Evolutionary conservation across 2,797 vertebrate species (phyloP).

Genomic region (Rhadinocentrus ornatus): DNA sequence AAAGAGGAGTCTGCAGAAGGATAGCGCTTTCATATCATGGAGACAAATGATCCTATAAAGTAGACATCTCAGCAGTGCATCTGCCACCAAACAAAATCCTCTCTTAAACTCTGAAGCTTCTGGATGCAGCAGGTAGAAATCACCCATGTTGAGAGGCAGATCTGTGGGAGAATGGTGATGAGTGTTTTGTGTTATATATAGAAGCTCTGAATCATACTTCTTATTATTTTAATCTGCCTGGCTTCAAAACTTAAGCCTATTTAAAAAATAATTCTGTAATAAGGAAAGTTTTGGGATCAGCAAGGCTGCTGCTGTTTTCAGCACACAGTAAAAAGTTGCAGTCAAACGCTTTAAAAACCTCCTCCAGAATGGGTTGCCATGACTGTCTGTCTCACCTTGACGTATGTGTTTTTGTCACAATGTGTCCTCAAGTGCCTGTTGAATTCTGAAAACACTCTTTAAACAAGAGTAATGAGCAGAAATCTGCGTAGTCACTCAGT

Average conservation of each 20-base stretch:
- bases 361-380: not conserved
- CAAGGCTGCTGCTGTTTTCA: not conserved
- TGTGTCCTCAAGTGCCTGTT: not conserved
- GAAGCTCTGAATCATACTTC: conserved; percentile 13
- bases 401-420: not conserved
- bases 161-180: not conserved
- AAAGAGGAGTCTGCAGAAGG: conserved; percentile 46
- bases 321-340: too few relatives aligned
- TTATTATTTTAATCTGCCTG: conserved; percentile 21
- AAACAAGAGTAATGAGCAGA: conserved; percentile 17
- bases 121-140: conserved; percentile 20
- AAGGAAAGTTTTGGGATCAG: not conserved
- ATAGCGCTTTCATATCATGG: conserved; percentile 48
- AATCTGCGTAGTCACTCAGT: conserved; percentile 18
- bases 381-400: not conserved
- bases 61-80: conserved; percentile 32
- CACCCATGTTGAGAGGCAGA: not conserved
- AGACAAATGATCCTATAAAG: conserved; percentile 49
- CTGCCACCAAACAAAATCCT: conserved; percentile 9
- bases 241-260: conserved; percentile 19
- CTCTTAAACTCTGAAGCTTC: conserved; percentile 1
- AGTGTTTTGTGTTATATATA: conserved; percentile 41
- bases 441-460: conserved; percentile 18
- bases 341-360: not conserved
- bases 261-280: conserved; percentile 28